Base-by-base conservation (phyloP, 1,140 invertebrate species). In the Eufriesea mexicana region DNA sequence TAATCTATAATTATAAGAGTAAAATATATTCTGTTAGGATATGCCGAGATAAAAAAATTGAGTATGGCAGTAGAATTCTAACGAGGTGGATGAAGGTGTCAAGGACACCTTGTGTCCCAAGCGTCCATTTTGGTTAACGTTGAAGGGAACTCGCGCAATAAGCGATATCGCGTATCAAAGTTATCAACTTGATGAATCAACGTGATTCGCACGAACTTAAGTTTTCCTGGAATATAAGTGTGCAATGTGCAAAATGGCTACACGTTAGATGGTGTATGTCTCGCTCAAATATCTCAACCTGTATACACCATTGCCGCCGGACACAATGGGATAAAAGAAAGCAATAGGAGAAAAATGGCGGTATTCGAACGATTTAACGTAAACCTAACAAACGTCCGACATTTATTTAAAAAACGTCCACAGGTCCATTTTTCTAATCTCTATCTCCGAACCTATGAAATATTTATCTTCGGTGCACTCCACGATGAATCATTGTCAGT, bases 31-130 rank as follows among this genome's bases (percentile, higher is more conserved):
- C n/a, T 12, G 57, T 14, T 9, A 35, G 0, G 57, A 14, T 16
- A 25, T 4, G 61, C 25, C 2, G 61, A 62, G 61, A 28, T 9
- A 5, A 45, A 66, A 45, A 49, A 70, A 70, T 70, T 49, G 45
- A 66, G 20, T 35, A 20, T 66, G 14, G 14, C n/a, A 45, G 45
- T 18, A 10, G 67, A 70, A 70, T 49, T 16, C 7, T 70, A 70
- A 70, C 25, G 67, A 51, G 64, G 67, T 49, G 45, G 45, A n/a
- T 70, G 45, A 16, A 49, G 16, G 45, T 70, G n/a, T 47, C 67
- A 49, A 49, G 67, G 45, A 47, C 67, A 18, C 14, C n/a, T 18
- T 45, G 8, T 47, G 67, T 47, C 25, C 47, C 10, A 68, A 8
- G 14, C 62, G 16, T 35, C 10, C 20, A 35, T 28, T 61, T 28